Evolutionary conservation across 2,888 invertebrate genomes (phyloP).

Genomic region (Emmelina monodactyla): DNA sequence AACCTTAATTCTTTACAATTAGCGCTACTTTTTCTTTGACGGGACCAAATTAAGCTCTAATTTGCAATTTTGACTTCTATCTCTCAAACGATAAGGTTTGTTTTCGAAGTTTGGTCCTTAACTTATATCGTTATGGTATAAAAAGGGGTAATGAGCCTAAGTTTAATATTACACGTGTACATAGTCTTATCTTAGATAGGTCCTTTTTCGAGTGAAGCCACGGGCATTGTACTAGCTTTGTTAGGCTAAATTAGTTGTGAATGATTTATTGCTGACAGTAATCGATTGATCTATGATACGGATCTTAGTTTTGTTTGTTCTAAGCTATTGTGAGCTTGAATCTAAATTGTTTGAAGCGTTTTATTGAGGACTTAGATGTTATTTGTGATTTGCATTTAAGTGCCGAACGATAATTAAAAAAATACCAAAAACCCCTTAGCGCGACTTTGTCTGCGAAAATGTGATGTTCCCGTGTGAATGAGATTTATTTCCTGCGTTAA

Average conservation of each 20-base stretch:
- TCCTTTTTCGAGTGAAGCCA: constrained; percentile 18
- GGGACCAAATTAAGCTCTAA: constrained; percentile 4
- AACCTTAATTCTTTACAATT: constrained; percentile 1
- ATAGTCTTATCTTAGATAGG: constrained; percentile 48
- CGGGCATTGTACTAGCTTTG: constrained; percentile 22
- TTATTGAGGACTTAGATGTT: too few relatives aligned
- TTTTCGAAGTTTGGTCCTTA: constrained; percentile 15
- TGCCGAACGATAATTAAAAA: too few relatives aligned
- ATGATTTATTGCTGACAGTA: constrained; percentile 45
- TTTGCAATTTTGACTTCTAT: constrained; percentile 2
- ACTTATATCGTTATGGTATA: too few relatives aligned
- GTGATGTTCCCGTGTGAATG: too few relatives aligned
- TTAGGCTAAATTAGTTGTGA: constrained; percentile 43
- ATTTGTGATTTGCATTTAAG: too few relatives aligned
- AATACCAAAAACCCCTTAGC: too few relatives aligned
- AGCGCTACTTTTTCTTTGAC: not conserved
- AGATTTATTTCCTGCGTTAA: too few relatives aligned
- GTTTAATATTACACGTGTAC: constrained; percentile 46
- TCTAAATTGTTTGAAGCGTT: too few relatives aligned
- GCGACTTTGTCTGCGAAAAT: too few relatives aligned
- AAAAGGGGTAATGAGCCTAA: constrained; percentile 31
- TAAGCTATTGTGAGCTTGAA: constrained; percentile 5
- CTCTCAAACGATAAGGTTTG: not conserved
- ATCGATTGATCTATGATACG: constrained; percentile 24
- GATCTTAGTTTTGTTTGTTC: constrained; percentile 11